A percentile compares a stretch with the other conserved stretches of the same genome.
These are phyloP conservation scores for Drosophila algonquin DNA, from an alignment of 2,888 invertebrate species.

Conservation along the genomic window DNA sequence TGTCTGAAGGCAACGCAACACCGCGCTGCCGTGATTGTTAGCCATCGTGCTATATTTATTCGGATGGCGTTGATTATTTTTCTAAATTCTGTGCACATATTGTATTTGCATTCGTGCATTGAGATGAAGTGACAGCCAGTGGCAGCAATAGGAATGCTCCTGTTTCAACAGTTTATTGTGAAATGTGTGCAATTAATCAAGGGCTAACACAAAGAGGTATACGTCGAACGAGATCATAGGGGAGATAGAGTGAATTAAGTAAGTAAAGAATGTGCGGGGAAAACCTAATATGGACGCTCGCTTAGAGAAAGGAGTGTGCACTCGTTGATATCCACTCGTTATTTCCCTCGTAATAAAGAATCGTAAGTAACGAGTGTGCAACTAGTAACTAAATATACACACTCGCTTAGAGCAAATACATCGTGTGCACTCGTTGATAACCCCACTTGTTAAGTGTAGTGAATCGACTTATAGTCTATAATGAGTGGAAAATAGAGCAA, in stretches of 20 bases:
- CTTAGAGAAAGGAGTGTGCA: not conserved
- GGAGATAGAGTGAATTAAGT: not conserved
- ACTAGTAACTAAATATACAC: no score
- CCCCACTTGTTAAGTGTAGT: no score
- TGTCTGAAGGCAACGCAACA: slow-evolving; percentile 33
- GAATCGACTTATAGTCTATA: no score
- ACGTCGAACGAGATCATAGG: slow-evolving; percentile 11
- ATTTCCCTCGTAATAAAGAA: not conserved
- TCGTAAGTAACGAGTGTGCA: no score
- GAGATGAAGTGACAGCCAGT: slow-evolving; percentile 27
- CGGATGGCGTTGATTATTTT: slow-evolving; percentile 59
- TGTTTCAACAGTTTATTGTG: slow-evolving; percentile 30
- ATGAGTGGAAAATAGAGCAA: no score
- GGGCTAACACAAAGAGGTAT: slow-evolving; percentile 3
- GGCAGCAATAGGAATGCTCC: slow-evolving; percentile 5
- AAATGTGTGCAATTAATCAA: slow-evolving; percentile 46
- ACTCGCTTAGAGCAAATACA: no score
- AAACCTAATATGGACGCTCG: no score
- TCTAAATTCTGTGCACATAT: slow-evolving; percentile 52
- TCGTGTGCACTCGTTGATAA: no score
- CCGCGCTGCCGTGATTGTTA: slow-evolving; percentile 56
- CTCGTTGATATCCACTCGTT: not conserved
- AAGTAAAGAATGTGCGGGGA: no score
- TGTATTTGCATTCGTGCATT: slow-evolving; percentile 51
- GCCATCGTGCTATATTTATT: slow-evolving; percentile 52